phyloP scores from a whole-genome alignment of 2,797 vertebrate genomes.

The Staurois parvus region DNA sequence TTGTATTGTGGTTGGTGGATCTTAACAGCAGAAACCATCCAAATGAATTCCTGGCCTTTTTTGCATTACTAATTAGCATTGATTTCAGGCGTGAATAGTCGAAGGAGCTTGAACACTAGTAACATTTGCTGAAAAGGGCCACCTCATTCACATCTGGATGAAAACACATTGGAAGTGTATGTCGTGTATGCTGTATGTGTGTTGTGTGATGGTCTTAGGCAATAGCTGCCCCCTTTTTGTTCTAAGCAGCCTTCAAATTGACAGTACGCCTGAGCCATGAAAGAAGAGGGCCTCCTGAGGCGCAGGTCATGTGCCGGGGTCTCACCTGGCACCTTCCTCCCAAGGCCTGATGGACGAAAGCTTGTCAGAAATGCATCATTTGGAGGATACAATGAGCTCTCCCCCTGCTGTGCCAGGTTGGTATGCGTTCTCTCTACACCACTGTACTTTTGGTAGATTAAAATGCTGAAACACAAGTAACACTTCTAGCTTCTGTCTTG shows the following conservation, averaged over 20 bases:
- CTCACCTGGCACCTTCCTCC: constrained; percentile 79
- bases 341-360: constrained; percentile 89
- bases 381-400: constrained; percentile 94
- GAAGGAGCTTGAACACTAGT: not conserved
- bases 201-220: constrained; percentile 76
- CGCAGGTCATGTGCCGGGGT: constrained; percentile 89
- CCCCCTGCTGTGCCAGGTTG: constrained; percentile 91
- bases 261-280: constrained; percentile 84
- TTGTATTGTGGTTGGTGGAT: not conserved
- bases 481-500: not conserved
- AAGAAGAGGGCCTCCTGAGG: constrained; percentile 88
- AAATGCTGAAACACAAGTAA: not conserved
- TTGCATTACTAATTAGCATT: not conserved
- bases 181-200: constrained; percentile 62
- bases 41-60: not conserved
- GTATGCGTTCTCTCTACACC: constrained; percentile 58
- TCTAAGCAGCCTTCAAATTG: constrained; percentile 75
- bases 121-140: not conserved
- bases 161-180: constrained; percentile 64
- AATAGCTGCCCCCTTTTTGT: constrained; percentile 72
- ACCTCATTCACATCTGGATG: not conserved
- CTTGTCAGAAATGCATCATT: constrained; percentile 98
- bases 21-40: not conserved
- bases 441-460: not conserved
- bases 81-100: not conserved